Percentiles rank a stretch among this genome's conserved stretches.
Conservation (phyloP, 2,888 invertebrate species). For the Rosalia funebris region DNA sequence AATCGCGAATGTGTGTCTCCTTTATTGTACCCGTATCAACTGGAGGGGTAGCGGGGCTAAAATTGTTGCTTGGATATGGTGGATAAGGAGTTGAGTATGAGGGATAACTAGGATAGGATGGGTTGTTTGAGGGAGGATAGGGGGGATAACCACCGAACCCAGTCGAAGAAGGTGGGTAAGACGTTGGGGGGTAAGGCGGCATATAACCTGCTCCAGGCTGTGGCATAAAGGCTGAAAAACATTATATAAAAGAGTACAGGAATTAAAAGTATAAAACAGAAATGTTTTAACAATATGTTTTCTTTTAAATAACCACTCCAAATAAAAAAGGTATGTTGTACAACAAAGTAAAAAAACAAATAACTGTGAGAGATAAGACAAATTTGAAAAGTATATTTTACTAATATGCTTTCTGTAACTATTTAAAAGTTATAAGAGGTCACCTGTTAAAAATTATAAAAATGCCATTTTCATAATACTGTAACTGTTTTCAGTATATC, state of each 20-base stretch:
- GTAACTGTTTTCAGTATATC: too few species aligned
- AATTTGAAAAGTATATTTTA: too few species aligned
- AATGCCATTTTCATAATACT: too few species aligned
- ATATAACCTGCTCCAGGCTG: constrained; percentile 55
- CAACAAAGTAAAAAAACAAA: too few species aligned
- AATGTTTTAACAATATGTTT: too few species aligned
- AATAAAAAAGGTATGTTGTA: too few species aligned
- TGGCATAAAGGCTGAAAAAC: constrained; percentile 62
- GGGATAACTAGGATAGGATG: constrained; percentile 37
- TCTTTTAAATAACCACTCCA: too few species aligned
- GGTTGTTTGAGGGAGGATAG: constrained; percentile 40
- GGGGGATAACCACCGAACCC: constrained; percentile 43
- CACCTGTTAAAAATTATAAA: too few species aligned
- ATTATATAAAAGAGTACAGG: constrained; percentile 7
- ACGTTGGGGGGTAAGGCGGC: constrained; percentile 47
- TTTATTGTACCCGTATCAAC: constrained; percentile 83
- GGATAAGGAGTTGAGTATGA: constrained; percentile 44
- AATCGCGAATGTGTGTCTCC: constrained; percentile 94
- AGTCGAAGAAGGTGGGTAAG: constrained; percentile 35
- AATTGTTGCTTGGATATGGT: constrained; percentile 45
- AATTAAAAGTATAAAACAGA: too few species aligned
- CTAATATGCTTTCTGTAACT: too few species aligned
- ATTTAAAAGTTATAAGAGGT: too few species aligned
- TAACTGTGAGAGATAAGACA: too few species aligned
- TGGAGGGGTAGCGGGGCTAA: constrained; percentile 58